phyloP scores from a whole-genome alignment of 2,113 vertebrate genomes.

The Caloenas nicobarica region DNA sequence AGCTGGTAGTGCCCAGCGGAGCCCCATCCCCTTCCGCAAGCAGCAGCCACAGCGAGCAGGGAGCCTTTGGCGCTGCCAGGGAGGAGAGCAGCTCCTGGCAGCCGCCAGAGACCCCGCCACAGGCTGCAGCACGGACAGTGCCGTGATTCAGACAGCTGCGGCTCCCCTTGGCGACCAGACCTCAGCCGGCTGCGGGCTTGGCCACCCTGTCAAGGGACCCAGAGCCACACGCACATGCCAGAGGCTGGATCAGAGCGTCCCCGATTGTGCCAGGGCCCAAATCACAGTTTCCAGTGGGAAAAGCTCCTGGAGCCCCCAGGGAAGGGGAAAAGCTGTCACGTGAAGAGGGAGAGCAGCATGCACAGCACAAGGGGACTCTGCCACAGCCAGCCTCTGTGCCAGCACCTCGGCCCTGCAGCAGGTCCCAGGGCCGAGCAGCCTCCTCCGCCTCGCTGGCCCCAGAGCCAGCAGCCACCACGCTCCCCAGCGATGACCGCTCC shows the following conservation, averaged over 20 bases:
- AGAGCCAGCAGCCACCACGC: not conserved
- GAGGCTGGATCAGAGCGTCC: not conserved
- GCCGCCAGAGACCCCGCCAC: not conserved
- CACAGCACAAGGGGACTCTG: not conserved
- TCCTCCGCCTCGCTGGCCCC: not conserved
- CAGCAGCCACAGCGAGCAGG: rapidly evolving
- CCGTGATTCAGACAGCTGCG: not conserved
- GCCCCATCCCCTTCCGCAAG: not conserved
- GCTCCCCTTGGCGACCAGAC: not conserved
- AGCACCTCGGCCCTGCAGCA: not conserved
- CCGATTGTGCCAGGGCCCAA: not conserved
- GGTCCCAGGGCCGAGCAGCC: not conserved
- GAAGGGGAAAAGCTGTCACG: not conserved
- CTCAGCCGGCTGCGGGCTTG: not conserved
- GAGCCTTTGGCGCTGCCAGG: not conserved
- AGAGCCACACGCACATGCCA: rapidly evolving
- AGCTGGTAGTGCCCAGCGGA: not conserved
- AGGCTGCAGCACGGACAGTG: not conserved
- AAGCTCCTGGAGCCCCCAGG: not conserved
- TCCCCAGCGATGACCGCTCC: not conserved
- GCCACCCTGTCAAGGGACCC: not conserved
- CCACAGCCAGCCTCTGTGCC: rapidly evolving
- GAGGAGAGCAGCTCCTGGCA: not conserved
- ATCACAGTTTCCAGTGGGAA: not conserved
- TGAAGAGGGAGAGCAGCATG: not conserved